phyloP scores from a whole-genome alignment of 2,888 invertebrate genomes.

The Stenodema calcarata region DNA sequence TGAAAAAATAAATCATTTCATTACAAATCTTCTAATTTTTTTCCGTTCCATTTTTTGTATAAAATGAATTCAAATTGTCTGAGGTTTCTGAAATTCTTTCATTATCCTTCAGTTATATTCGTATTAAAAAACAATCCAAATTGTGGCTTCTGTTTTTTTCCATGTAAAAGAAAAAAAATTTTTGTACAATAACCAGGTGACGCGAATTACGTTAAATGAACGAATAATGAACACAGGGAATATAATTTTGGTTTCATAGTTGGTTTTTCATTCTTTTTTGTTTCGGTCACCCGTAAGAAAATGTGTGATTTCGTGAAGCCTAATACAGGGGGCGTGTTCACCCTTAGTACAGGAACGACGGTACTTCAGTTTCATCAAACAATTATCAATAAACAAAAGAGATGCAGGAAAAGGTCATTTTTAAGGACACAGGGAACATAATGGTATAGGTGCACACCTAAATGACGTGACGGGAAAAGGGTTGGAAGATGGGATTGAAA shows the following conservation, averaged over 20 bases:
- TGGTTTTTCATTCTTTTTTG: not conserved
- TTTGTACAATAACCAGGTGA: not conserved
- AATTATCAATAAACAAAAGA: not conserved
- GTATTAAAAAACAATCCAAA: not conserved
- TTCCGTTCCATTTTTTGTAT: constrained; percentile 9
- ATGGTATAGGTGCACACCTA: not conserved
- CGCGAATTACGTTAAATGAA: not conserved
- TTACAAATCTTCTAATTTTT: constrained; percentile 49
- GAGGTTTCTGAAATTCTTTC: constrained; percentile 18
- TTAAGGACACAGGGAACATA: not conserved
- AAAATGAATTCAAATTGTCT: not conserved
- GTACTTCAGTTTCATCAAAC: not conserved
- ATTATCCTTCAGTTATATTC: constrained; percentile 29
- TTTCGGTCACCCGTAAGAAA: not conserved
- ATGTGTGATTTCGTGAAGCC: not conserved
- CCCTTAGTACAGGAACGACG: not conserved
- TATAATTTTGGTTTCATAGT: too few species aligned
- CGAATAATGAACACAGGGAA: not conserved
- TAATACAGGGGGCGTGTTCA: not conserved
- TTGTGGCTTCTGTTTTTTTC: not conserved
- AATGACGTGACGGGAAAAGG: not conserved
- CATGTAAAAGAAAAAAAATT: not conserved
- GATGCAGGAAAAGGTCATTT: not conserved
- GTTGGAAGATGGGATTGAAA: not conserved
- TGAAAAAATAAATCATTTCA: constrained; percentile 53